Conservation (phyloP, 2,888 invertebrate genomes). For the Lutraria lutraria region DNA sequence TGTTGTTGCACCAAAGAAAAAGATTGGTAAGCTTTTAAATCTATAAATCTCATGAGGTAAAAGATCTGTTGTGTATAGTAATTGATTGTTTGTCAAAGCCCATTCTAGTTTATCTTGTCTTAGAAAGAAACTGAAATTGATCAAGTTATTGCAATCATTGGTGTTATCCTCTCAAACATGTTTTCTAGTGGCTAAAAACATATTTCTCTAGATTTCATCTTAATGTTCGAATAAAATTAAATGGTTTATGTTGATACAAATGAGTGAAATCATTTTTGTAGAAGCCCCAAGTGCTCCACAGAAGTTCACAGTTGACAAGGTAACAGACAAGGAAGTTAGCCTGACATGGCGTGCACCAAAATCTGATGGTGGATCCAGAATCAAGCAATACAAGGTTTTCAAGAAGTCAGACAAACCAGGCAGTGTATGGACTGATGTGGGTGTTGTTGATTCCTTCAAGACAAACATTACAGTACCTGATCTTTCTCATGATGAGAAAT, state of each 20-base stretch:
- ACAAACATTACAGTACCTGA: slow-evolving; percentile 69
- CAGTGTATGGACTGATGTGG: slow-evolving; percentile 73
- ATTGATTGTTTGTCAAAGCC: too few relatives aligned
- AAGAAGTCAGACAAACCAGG: slow-evolving; percentile 74
- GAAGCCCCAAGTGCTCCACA: slow-evolving; percentile 76
- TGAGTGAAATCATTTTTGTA: slow-evolving; percentile 34
- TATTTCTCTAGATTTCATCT: too few relatives aligned
- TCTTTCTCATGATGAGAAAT: slow-evolving; percentile 93
- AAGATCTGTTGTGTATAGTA: too few relatives aligned
- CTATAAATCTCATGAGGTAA: too few relatives aligned
- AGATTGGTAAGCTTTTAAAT: slow-evolving; percentile 72
- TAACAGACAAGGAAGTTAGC: slow-evolving; percentile 74
- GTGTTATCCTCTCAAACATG: too few relatives aligned
- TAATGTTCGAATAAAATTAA: too few relatives aligned
- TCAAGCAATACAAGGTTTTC: slow-evolving; percentile 80
- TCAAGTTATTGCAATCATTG: too few relatives aligned
- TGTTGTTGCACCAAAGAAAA: slow-evolving; percentile 90
- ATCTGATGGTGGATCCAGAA: slow-evolving; percentile 82
- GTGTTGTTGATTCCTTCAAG: slow-evolving; percentile 73
- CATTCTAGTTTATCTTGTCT: too few relatives aligned
- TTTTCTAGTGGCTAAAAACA: too few relatives aligned
- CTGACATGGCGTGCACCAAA: slow-evolving; percentile 85
- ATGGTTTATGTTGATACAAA: too few relatives aligned
- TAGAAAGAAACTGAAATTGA: too few relatives aligned
- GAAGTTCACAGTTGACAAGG: slow-evolving; percentile 67